Evolutionary conservation across 2,113 vertebrate species (phyloP), one percentile per base, ranked within the genome.

Genomic region (Scatophagus argus): DNA sequence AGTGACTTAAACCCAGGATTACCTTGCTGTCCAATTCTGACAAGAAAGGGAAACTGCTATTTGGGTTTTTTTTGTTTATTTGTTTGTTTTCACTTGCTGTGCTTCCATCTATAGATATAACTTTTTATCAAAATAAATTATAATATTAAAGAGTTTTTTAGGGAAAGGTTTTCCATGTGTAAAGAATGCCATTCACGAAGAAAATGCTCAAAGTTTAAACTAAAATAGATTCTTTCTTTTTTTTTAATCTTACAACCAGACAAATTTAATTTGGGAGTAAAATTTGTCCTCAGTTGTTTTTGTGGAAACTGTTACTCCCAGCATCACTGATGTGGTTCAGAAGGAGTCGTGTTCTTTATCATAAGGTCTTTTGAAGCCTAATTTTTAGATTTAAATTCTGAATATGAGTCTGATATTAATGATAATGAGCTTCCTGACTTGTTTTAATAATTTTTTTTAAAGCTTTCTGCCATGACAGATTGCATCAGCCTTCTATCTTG

Each of bases 101-200:
- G 87, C 87, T 93, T 90, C 82, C 84, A 83, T 46, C 13, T 14
- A 25, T 14, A 27, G 3, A 16, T 19, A 4, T 7, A 64, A 14
- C 38, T 74, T 61, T 56, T 58, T 3, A 49, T 9, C 9, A 19
- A 38, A 25, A 38, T 51, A 21, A 19, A 72, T 47, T 11, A n/a
- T 4, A 16, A 49, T 29, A 14, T 62, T 23, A 5, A 44, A 0
- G 14, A 4, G 0, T 43, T 25, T 54, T 36, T 27, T 25, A 21
- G 3, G n/a, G 12, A 8, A 21, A 13, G 32, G 25, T 14, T 25
- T 36, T 17, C 29, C 31, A 17, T 47, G 31, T 54, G 43, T 51
- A 8, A 38, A 8, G 11, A 52, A 43, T 34, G 25, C 23, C 21
- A 21, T 19, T 29, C 17, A 31, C 14, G 36, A 3, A 43, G 23